Evolutionary conservation across 2,113 vertebrate genomes (phyloP), one percentile per base, ranked within the genome.

Genomic region (Aphyosemion australe): DNA sequence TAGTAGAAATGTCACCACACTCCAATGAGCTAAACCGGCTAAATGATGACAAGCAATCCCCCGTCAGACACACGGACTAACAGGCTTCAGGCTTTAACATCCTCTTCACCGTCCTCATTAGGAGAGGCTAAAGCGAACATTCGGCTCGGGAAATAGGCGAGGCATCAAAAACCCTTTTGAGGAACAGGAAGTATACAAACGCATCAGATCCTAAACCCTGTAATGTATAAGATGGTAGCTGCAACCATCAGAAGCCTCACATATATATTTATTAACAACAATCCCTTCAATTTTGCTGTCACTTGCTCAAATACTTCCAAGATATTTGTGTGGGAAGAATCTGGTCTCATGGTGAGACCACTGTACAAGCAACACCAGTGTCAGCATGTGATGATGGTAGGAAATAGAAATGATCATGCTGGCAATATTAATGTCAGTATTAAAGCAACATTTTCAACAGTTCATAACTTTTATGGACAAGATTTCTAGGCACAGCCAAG

Each of bases 1-100:
- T 41, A 54, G 70, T 62, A 79, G 74, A 86, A 87, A 86, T 82
- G 84, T 82, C 83, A 77, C 69, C 78, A 73, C 81, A 82, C 83
- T 83, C 54, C 42, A 61, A 56, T 51, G 69, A 75, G 80, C 82
- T 85, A 82, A 89, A 88, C 76, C 77, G 61, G 79, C 80, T 87
- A 85, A 87, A 82, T 34, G 66, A 80, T 68, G 76, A 88, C 79
- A 86, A 84, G 83, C 82, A 31, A 57, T 69, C 75, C 46, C 41
- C 70, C 69, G 75, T 89, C 85, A 74, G 78, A 85, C 60, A 69
- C 72, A 74, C 80, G 69, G 64, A 68, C 69, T 72, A 80, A 84
- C 77, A 74, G 76, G 76, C 74, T 20, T 53, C 68, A 18, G 34
- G 63, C 52, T 76, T 83, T 69, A 66, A 70, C 78, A 20, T 65